Base-by-base conservation (phyloP, 2,113 vertebrate species). In the Amazona vittata region DNA sequence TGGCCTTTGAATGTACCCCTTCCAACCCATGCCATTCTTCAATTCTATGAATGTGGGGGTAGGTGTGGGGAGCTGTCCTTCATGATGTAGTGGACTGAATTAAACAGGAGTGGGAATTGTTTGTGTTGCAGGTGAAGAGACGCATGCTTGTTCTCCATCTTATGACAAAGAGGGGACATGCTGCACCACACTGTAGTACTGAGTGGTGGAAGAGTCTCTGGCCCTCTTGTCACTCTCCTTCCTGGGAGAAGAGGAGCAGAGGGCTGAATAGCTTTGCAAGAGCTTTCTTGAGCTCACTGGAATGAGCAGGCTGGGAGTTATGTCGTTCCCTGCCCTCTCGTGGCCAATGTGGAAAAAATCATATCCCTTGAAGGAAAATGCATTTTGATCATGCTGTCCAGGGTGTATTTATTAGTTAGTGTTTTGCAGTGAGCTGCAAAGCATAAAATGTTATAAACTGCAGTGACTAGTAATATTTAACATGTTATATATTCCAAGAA, bases 291-390 rank as follows among this genome's bases (percentile, higher is more conserved):
- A 68, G 57, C 47, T 70, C 13, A 0, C 11, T 37, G 33, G 14
- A 44, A 50, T 31, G 55, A 83, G 33, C 33, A 59, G 84, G 11
- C 57, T 81, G 75, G n/a, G 46, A 93, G 69, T 75, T 73, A 20
- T 0, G 10, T 89, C 1, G 46, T 89, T 93, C 67, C 50, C 94
- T 95, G 94, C 94, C 95, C 91, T 92, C 93, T 95, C 6, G 95
- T 95, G 94, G 88, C 79, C 90, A 60, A 86, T 49, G 67, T 70
- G 73, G 81, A 95, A 88, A 94, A 93, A 86, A 70, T 16, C 87
- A 59, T 12, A 16, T 91, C 19, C 10, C 76, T 49, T 22, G 44
- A 79, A 83, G 31, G 35, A 18, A 87, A 94, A 62, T 82, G 17
- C 28, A 5, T 86, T 94, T 75, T 0, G 0, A 41, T 86, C 52